Percentiles rank a stretch among this genome's conserved stretches.
Evolutionary conservation across 2,888 invertebrate species (phyloP).

Genomic region (Tetramorium bicarinatum): DNA sequence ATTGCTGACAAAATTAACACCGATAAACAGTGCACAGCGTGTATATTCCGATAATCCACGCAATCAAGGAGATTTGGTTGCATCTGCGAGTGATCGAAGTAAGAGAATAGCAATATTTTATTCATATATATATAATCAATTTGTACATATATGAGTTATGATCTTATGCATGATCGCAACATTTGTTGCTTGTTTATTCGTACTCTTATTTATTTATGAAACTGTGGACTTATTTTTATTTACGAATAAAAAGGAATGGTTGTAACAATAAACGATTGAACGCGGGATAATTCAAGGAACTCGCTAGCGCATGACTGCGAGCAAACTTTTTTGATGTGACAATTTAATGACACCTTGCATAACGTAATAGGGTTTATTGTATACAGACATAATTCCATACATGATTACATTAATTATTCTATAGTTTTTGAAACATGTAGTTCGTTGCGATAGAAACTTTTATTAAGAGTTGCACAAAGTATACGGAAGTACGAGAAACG

Average conservation of each 20-base stretch:
- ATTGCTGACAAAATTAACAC: conserved; percentile 61
- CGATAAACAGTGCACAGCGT: conserved; percentile 52
- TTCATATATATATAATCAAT: not conserved
- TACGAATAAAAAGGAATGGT: not conserved
- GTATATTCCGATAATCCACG: conserved; percentile 33
- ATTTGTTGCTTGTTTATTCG: not conserved
- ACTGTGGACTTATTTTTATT: not conserved
- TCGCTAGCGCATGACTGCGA: conserved; percentile 25
- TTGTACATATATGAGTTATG: not conserved
- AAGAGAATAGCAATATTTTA: conserved; percentile 58
- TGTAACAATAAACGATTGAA: conserved; percentile 12
- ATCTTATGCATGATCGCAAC: not conserved
- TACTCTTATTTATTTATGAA: not conserved
- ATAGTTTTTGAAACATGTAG: not conserved
- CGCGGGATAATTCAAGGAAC: conserved; percentile 27
- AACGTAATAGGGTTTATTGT: conserved; percentile 12
- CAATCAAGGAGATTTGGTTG: conserved; percentile 74
- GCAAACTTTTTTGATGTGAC: conserved; percentile 40
- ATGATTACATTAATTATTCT: conserved; percentile 39
- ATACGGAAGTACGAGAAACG: not conserved
- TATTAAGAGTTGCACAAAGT: not conserved
- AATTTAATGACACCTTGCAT: conserved; percentile 38
- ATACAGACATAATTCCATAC: not conserved
- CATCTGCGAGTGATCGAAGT: conserved; percentile 81
- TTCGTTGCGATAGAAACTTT: not conserved